phyloP scores from a whole-genome alignment of 2,797 vertebrate species.

The Enteromius radiatus region DNA sequence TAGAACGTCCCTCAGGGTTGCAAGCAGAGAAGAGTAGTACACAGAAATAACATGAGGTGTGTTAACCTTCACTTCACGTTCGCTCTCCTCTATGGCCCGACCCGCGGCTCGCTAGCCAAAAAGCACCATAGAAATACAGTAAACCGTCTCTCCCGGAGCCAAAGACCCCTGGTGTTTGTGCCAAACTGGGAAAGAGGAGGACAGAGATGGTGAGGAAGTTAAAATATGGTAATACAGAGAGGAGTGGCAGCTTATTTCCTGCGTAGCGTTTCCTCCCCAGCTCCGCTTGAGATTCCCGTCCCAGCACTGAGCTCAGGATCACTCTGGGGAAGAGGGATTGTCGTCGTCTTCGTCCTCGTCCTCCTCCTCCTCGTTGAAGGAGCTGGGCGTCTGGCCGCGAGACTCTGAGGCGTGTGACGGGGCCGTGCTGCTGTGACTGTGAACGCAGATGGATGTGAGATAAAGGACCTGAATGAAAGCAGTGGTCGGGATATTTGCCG shows the following conservation, averaged over 20 bases:
- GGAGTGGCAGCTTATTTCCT: conserved; percentile 61
- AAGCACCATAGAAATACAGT: conserved; percentile 48
- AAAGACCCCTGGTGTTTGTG: background rate
- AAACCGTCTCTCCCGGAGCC: conserved; percentile 22
- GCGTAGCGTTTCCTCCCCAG: conserved; percentile 40
- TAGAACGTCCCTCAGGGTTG: conserved; percentile 6
- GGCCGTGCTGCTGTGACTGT: conserved; percentile 77
- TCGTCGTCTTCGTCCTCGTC: conserved; percentile 79
- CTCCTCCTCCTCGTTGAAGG: conserved; percentile 84
- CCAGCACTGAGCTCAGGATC: conserved; percentile 55
- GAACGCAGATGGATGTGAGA: conserved; percentile 38
- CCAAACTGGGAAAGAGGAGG: conserved; percentile 22
- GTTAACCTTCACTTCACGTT: conserved; percentile 10
- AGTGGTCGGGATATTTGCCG: background rate
- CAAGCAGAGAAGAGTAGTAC: conserved; percentile 14
- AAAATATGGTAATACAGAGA: conserved; percentile 36
- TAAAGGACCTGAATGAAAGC: background rate
- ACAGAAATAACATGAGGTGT: conserved; percentile 23
- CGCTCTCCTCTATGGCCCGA: conserved; percentile 30
- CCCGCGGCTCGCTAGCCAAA: conserved; percentile 36
- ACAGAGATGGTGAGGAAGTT: conserved; percentile 21
- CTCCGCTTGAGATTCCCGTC: conserved; percentile 12
- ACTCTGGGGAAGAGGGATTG: conserved; percentile 82
- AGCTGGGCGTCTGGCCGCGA: conserved; percentile 82
- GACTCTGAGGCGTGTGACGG: conserved; percentile 80